These are phyloP conservation scores for Drosophila paulistorum DNA, from an alignment of 1,140 invertebrate genomes.

Conservation along the genomic window DNA sequence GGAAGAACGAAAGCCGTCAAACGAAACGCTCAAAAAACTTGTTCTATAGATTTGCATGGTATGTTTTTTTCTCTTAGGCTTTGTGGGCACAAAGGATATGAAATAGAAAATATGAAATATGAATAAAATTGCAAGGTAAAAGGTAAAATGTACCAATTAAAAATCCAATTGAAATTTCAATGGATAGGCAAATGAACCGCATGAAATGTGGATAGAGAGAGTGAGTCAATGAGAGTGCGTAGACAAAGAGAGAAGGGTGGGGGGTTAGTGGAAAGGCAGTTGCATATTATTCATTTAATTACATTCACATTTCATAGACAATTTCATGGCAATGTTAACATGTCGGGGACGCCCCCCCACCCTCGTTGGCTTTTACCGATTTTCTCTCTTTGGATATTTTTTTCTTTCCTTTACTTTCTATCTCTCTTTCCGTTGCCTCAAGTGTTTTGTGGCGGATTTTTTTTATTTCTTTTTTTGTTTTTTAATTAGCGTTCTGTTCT, in stretches of 20 bases:
- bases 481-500: conserved; percentile 76
- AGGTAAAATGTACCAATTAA: conserved; percentile 82
- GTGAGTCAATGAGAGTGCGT: background rate
- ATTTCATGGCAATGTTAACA: conserved; percentile 71
- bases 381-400: conserved; percentile 21
- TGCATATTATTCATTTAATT: conserved; percentile 76
- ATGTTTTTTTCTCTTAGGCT: conserved; percentile 1
- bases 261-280: conserved; percentile 15
- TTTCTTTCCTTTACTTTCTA: conserved; percentile 29
- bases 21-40: conserved; percentile 31
- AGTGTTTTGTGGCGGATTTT: conserved; percentile 43
- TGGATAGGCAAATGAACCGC: conserved; percentile 74
- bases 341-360: conserved; percentile 3
- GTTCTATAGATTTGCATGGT: conserved; percentile 5
- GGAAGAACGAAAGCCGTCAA: conserved; percentile 30
- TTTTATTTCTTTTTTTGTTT: conserved; percentile 7
- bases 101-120: conserved; percentile 12
- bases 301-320: conserved; percentile 80
- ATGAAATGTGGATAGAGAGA: conserved; percentile 28
- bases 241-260: background rate
- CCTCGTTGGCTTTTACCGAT: background rate
- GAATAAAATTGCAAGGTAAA: conserved; percentile 71
- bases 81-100: conserved; percentile 22
- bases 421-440: conserved; percentile 43
- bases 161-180: conserved; percentile 73